A percentile compares a stretch with the other conserved stretches of the same genome.
Conservation (phyloP, 2,888 invertebrate genomes). For the Apamea sordens region DNA sequence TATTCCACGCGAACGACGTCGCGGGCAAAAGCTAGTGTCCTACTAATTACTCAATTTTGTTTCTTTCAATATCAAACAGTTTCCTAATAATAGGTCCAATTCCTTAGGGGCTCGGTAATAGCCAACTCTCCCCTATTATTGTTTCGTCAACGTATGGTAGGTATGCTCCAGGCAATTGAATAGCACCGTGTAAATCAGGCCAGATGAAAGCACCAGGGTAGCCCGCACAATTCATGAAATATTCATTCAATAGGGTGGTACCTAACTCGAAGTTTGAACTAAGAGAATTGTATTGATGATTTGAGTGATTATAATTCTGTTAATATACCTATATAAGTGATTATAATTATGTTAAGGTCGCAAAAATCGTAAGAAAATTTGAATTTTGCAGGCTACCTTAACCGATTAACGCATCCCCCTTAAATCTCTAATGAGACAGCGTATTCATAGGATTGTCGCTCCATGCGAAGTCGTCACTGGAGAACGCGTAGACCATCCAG, state of each 20-base stretch:
- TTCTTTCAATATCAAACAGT: too few relatives aligned
- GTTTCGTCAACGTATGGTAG: background rate
- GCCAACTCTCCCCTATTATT: too few relatives aligned
- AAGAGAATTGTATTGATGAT: background rate
- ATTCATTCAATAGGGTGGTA: background rate
- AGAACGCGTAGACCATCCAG: conserved; percentile 96
- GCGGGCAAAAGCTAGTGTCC: too few relatives aligned
- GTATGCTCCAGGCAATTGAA: background rate
- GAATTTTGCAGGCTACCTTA: background rate
- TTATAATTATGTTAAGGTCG: background rate
- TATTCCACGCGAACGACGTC: too few relatives aligned
- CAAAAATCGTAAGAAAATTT: background rate
- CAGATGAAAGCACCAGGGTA: background rate
- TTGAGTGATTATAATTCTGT: background rate
- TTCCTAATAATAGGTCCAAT: too few relatives aligned
- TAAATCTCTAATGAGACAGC: conserved; percentile 83
- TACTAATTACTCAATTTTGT: too few relatives aligned
- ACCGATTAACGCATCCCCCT: background rate
- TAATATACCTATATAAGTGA: background rate
- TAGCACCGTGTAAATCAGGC: background rate
- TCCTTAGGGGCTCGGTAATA: too few relatives aligned
- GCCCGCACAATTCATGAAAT: background rate
- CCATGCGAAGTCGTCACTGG: conserved; percentile 94
- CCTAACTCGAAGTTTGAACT: background rate
- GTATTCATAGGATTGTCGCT: conserved; percentile 92